Evolutionary conservation across 1,140 invertebrate genomes (phyloP), one percentile per base, ranked within the genome.

Genomic region (Gonatopus flavifemur): DNA sequence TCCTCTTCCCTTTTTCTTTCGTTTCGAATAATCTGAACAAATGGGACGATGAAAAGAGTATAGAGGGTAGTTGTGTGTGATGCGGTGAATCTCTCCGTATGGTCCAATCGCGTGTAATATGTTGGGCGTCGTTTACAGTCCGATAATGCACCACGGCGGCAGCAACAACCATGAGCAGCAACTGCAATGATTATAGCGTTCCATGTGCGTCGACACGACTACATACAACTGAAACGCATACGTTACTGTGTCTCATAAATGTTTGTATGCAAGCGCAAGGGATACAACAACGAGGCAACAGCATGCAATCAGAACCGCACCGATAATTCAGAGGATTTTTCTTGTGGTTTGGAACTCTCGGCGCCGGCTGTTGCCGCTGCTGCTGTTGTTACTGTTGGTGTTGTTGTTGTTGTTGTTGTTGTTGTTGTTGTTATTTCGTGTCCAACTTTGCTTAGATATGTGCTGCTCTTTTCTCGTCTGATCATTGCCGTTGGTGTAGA

Each of bases 281-380:
- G 40, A 35, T 40, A 41, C 57, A 50, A 10, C 49, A 39, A 49
- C 50, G 47, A 45, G 51, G 50, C 60, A 55, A 58, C 64, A 66
- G 55, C 57, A 53, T 59, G 66, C 60, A 66, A 58, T 59, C 56
- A 46, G 66, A 72, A 74, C 71, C 67, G 51, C 70, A 69, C 66
- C 71, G 68, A 73, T 74, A 75, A 75, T 75, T 74, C 66, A 74
- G 62, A 61, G 49, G 57, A 64, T 75, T 75, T 74, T 76, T 70
- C 70, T 75, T 72, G 69, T 54, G 72, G 72, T 74, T 66, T 66
- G 28, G 15, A 52, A 57, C 58, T n/a, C n/a, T 55, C 57, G 59
- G 65, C 68, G 61, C 67, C 67, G 64, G 67, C 33, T 62, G 59
- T 39, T 39, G 42, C 38, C 15, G 41, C 37, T 13, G 30, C 37